Conservation (phyloP, 2,888 invertebrate species). For the Chrysodeixis includens region DNA sequence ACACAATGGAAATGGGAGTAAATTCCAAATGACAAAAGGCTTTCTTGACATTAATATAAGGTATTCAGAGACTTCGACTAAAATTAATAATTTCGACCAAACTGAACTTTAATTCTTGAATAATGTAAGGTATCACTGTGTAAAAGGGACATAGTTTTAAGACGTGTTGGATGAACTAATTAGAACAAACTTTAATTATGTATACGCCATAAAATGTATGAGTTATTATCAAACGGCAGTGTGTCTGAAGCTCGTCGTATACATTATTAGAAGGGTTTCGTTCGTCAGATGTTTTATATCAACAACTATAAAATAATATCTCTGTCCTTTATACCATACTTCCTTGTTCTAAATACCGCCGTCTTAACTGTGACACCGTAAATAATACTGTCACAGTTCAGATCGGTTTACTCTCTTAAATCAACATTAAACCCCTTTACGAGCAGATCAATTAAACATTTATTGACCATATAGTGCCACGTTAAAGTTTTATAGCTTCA, state of each 20-base stretch:
- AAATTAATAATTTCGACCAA: not conserved
- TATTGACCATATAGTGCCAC: conserved; percentile 41
- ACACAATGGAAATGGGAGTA: not conserved
- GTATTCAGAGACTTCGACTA: not conserved
- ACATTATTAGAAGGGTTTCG: not conserved
- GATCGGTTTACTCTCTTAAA: conserved; percentile 42
- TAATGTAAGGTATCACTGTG: conserved; percentile 9
- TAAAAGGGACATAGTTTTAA: conserved; percentile 8
- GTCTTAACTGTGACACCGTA: conserved; percentile 17
- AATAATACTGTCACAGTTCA: conserved; percentile 29
- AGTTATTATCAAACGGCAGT: no score
- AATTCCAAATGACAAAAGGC: no score
- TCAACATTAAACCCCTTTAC: conserved; percentile 50
- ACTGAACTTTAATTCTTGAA: not conserved
- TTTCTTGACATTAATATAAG: no score
- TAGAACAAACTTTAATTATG: not conserved
- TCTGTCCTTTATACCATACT: conserved; percentile 12
- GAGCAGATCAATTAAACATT: conserved; percentile 50
- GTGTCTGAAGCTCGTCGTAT: not conserved
- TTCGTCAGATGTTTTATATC: conserved; percentile 18
- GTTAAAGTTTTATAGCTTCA: conserved; percentile 47
- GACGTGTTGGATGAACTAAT: not conserved
- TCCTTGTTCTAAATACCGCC: conserved; percentile 32
- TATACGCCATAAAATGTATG: not conserved
- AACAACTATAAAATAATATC: conserved; percentile 22